A percentile compares a stretch with the other conserved stretches of the same genome.
Conservation (phyloP, 2,888 invertebrate genomes). For the Oligia latruncula region DNA sequence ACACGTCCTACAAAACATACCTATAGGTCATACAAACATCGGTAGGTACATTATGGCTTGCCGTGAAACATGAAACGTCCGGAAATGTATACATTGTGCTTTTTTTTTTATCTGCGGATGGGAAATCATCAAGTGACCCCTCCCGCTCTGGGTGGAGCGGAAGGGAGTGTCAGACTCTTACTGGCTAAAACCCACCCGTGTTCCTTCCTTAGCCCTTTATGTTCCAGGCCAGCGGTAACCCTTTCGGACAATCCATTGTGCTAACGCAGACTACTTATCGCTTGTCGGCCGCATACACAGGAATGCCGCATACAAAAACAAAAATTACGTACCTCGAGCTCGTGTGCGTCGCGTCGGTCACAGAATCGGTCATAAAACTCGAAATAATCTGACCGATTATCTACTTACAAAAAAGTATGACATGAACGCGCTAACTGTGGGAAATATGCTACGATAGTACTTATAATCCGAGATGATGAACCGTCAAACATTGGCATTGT, state of each 20-base stretch:
- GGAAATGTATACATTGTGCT: too few relatives aligned
- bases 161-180: too few relatives aligned
- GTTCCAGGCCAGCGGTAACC: too few relatives aligned
- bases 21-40: too few relatives aligned
- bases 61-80: too few relatives aligned
- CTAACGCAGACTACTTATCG: not conserved
- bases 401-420: not conserved
- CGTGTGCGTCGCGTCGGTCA: not conserved
- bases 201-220: too few relatives aligned
- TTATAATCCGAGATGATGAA: not conserved
- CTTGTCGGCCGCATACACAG: not conserved
- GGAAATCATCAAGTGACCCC: too few relatives aligned
- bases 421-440: not conserved
- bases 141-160: too few relatives aligned
- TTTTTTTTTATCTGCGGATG: too few relatives aligned
- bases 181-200: too few relatives aligned
- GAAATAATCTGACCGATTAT: not conserved
- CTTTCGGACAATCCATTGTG: not conserved
- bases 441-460: not conserved
- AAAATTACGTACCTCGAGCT: not conserved
- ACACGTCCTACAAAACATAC: not conserved
- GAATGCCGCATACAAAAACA: not conserved
- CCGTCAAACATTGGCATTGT: conserved; percentile 18
- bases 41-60: too few relatives aligned
- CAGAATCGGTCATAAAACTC: not conserved